A percentile compares a stretch with the other conserved stretches of the same genome.
Conservation (phyloP, 2,797 vertebrate species). For the Sparidentex hasta region DNA sequence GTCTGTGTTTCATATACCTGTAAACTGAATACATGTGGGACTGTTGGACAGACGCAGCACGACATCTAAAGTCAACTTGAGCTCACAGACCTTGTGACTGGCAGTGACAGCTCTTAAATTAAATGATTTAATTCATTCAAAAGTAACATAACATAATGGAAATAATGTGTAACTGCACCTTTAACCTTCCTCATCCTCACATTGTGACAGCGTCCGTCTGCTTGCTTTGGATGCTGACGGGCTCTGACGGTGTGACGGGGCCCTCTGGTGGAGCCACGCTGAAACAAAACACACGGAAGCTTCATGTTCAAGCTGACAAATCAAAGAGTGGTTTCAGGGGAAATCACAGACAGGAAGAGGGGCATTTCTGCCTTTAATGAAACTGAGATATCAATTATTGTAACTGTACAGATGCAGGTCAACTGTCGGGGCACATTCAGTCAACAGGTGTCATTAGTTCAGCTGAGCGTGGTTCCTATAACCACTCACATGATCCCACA, state of each 20-base stretch:
- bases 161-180: neutral
- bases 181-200: neutral
- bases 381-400: neutral
- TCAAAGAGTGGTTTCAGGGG: neutral
- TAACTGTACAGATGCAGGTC: conserved; percentile 2
- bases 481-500: neutral
- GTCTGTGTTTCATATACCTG: neutral
- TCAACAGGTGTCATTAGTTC: neutral
- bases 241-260: conserved; percentile 51
- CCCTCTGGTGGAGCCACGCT: conserved; percentile 63
- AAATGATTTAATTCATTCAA: no score
- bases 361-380: neutral
- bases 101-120: neutral
- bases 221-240: neutral
- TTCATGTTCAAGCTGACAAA: neutral
- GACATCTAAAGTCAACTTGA: neutral
- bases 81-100: neutral
- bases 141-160: neutral
- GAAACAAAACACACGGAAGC: conserved; percentile 16
- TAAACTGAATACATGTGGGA: neutral
- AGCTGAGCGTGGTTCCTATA: conserved; percentile 9
- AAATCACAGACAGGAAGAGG: neutral
- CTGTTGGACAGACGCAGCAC: neutral
- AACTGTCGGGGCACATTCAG: neutral
- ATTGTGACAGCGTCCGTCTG: neutral